Base-by-base conservation (phyloP, 2,888 invertebrate species). In the Exocentrus adspersus region DNA sequence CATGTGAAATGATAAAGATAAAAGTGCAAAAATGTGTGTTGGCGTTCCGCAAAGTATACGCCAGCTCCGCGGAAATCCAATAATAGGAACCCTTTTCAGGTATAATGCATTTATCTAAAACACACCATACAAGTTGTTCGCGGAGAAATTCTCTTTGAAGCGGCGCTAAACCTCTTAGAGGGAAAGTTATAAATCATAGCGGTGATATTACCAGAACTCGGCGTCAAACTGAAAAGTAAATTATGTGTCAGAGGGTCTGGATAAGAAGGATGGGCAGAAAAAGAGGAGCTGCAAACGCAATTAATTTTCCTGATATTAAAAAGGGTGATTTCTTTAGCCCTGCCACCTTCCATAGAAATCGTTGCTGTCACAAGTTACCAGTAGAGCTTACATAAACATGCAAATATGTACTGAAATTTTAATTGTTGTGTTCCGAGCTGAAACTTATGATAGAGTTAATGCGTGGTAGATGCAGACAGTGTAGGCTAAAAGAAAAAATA, bases 221-320 rank as follows among this genome's bases (percentile, higher is more conserved):
- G 45, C 53, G 60, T 65, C 65, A 65, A 62, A 65, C 60, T 51
- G 42, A 60, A 67, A 64, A 68, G 65, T 68, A 68, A 68, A 68
- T 68, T 68, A 66, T 52, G 60, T 68, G 68, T 66, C 68, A 63
- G 65, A 24, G 46, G 56, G 62, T 46, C 41, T 32, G 37, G 64
- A 63, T 61, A 66, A 68, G 60, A 60, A 66, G 64, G 66, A 61
- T 51, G 57, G 54, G 48, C 50, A 51, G 60, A 64, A 64, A 67
- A 64, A 64, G 53, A 57, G 50, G 60, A 52, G 24, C 41, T 56
- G 37, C 56, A 46, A 60, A 61, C 60, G 60, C 60, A 60, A 64
- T 64, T 64, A 64, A 64, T 64, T 64, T 64, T 60, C 63, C 46
- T 46, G 51, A 53, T 53, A 53, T 53, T 53, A 53, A 53, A 41